Base-by-base conservation (phyloP, 2,888 invertebrate genomes). In the Protula sp. region DNA sequence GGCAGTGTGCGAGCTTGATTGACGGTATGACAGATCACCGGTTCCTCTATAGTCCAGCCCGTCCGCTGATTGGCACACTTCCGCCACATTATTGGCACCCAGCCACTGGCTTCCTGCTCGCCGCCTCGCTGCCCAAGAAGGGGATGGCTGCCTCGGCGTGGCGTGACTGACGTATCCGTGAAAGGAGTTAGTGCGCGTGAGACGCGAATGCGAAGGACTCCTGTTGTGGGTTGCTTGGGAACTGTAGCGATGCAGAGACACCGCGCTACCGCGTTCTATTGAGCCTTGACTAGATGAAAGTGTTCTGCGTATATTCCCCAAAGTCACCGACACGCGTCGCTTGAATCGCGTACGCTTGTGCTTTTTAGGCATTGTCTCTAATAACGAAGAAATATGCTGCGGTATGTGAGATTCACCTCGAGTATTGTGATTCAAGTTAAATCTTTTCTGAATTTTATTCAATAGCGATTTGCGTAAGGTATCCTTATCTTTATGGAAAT, bases 401-500 rank as follows among this genome's bases (percentile, higher is more conserved):
- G 38, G 9, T 14, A 38, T 19, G 19, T 9, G 19, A 38, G 38
- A 19, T 19, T 38, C 38, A 38, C 38, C 19, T 38, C 19, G 9
- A 19, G 38, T 9, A 9, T 9, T 38, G 9, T 19, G 38, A 38
- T 14, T 19, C 19, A 38, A 38, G 19, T 38, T 38, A 38, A 38
- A 14, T 14, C 9, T 38, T 19, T 19, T 9, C 38, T 38, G 38
- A 14, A 38, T 14, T 38, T 38, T 38, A 38, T 38, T 19, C 38
- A 38, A 19, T 19, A 38, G 38, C 9, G 9, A 14, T 38, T 38
- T 38, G 38, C 38, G 9, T n/a, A n/a, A n/a, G n/a, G n/a, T n/a
- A 4, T 31, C 29, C 4, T 55, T 45, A 26, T 24, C 48, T 47
- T 66, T 59, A 54, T 57, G 58, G 57, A 67, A 66, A 53, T 66